Percentiles rank a stretch among this genome's conserved stretches.
Conservation (phyloP, 64 coral and sea anemone genomes). For the Montipora capricornis region DNA sequence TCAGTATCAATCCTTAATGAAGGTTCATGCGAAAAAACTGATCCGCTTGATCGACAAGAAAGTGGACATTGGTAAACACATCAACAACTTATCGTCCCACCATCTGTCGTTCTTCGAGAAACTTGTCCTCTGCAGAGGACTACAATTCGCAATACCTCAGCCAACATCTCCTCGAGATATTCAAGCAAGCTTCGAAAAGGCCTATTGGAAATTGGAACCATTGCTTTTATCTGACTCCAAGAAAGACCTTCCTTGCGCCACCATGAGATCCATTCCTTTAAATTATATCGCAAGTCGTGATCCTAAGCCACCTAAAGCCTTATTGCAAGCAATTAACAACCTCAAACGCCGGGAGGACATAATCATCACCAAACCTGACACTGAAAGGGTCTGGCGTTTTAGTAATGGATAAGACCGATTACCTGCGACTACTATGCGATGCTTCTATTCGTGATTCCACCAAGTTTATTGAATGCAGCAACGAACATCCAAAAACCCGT, state of each 20-base stretch:
- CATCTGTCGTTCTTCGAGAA: not conserved
- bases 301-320: slow-evolving; percentile 24
- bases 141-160: too few relatives aligned
- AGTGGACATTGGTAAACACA: slow-evolving; percentile 42
- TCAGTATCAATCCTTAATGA: not conserved
- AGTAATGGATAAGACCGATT: not conserved
- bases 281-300: slow-evolving; percentile 34
- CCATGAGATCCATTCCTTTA: slow-evolving; percentile 33
- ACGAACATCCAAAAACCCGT: not conserved
- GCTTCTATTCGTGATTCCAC: not conserved
- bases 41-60: slow-evolving; percentile 22
- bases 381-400: too few relatives aligned
- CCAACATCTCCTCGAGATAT: not conserved
- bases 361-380: too few relatives aligned
- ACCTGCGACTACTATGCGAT: not conserved
- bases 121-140: too few relatives aligned
- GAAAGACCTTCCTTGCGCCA: slow-evolving; percentile 34
- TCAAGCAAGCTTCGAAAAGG: not conserved
- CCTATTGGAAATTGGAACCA: slow-evolving; percentile 19
- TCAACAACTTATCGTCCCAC: slow-evolving; percentile 27
- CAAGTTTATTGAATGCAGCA: not conserved
- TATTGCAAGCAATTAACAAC: not conserved
- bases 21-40: not conserved
- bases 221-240: slow-evolving; percentile 12
- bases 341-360: too few relatives aligned